Conservation (phyloP, 1,140 invertebrate genomes). For the Dendroctonus ponderosae region DNA sequence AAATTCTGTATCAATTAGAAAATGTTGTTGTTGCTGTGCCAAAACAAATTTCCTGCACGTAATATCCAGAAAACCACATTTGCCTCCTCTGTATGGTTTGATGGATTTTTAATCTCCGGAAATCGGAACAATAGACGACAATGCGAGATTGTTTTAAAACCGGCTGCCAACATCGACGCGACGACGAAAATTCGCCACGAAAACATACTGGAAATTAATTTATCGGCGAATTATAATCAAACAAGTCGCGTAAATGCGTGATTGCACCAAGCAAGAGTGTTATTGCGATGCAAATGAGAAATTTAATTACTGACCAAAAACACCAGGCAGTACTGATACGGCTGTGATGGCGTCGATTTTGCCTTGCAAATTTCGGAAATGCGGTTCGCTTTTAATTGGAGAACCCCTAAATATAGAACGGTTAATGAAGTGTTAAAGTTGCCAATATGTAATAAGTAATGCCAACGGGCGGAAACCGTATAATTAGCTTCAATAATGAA, state of each 20-base stretch:
- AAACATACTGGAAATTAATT: conserved; percentile 21
- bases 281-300: conserved; percentile 24
- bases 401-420: too few relatives aligned
- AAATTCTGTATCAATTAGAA: too few relatives aligned
- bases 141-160: conserved; percentile 13
- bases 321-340: not conserved
- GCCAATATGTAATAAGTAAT: too few relatives aligned
- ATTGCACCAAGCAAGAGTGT: conserved; percentile 14
- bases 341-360: not conserved
- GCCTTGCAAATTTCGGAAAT: not conserved
- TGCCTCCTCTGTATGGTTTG: too few relatives aligned
- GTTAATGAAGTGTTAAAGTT: too few relatives aligned
- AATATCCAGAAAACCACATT: too few relatives aligned
- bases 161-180: conserved; percentile 5
- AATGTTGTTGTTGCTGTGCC: too few relatives aligned
- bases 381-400: too few relatives aligned
- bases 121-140: conserved; percentile 10
- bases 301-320: conserved; percentile 24
- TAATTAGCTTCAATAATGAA: too few relatives aligned
- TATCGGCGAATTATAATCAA: conserved; percentile 21
- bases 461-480: too few relatives aligned
- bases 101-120: too few relatives aligned
- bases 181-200: conserved; percentile 11
- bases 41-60: too few relatives aligned
- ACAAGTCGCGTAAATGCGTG: conserved; percentile 15